Conservation (phyloP, 2,797 vertebrate genomes). For the Neosalanx taihuensis region DNA sequence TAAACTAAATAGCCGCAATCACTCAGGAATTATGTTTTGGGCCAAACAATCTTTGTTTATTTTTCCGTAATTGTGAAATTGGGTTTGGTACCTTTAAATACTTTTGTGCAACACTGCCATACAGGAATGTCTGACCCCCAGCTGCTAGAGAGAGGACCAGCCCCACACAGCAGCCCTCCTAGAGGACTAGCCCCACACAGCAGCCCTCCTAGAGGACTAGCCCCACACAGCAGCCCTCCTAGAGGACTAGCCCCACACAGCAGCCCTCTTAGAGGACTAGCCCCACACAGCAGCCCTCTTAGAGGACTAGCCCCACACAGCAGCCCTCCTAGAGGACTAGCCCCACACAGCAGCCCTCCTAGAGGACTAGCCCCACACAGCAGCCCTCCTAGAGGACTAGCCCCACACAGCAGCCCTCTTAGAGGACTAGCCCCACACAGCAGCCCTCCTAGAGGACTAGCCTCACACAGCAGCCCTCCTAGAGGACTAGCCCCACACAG, state of each 20-base stretch:
- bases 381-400: too few relatives aligned
- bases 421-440: too few relatives aligned
- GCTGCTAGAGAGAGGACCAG: slow-evolving; percentile 31
- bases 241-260: too few relatives aligned
- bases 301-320: too few relatives aligned
- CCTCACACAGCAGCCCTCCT: too few relatives aligned
- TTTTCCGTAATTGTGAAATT: slow-evolving; percentile 47
- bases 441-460: too few relatives aligned
- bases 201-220: too few relatives aligned
- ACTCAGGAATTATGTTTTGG: slow-evolving; percentile 62
- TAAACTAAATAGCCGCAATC: slow-evolving; percentile 51
- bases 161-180: neutral
- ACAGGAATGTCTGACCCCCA: slow-evolving; percentile 53
- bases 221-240: too few relatives aligned
- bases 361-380: slow-evolving; percentile 15
- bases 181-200: too few relatives aligned
- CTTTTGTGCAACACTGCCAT: slow-evolving; percentile 50
- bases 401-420: too few relatives aligned
- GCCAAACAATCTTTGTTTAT: slow-evolving; percentile 61
- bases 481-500: slow-evolving; percentile 15
- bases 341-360: too few relatives aligned
- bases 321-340: too few relatives aligned
- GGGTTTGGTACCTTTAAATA: slow-evolving; percentile 49
- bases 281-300: neutral
- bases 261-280: slow-evolving; percentile 15